phyloP scores from a whole-genome alignment of 1,140 invertebrate genomes.

The Luehdorfia chinensis region DNA sequence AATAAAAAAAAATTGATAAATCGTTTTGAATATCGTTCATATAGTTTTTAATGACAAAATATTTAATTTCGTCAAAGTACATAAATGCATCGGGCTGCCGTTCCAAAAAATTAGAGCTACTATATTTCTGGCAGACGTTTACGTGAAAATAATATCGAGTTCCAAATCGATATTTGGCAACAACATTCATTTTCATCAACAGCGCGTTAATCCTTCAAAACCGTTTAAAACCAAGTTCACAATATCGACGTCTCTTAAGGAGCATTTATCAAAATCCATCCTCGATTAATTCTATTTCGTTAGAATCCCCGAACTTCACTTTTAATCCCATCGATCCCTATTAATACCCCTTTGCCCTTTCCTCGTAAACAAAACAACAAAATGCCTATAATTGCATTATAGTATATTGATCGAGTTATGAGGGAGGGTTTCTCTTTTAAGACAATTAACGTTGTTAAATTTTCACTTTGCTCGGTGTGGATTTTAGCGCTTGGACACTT shows the following conservation, averaged over 20 bases:
- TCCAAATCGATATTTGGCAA: no score
- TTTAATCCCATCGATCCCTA: constrained; percentile 58
- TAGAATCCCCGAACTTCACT: constrained; percentile 54
- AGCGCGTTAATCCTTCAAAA: no score
- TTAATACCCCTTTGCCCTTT: constrained; percentile 31
- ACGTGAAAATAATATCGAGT: no score
- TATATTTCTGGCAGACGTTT: no score
- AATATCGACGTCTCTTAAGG: no score
- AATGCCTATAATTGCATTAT: constrained; percentile 53
- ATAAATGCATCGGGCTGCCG: no score
- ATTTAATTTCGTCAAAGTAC: no score
- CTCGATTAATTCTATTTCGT: constrained; percentile 59
- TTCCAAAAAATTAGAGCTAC: no score
- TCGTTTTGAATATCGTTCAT: not conserved
- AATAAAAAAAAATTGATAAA: not conserved
- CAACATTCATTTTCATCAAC: no score
- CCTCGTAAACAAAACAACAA: constrained; percentile 36
- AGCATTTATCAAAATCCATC: constrained; percentile 56
- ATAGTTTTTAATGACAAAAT: not conserved
- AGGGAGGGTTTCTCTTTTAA: constrained; percentile 27
- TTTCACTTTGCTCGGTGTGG: constrained; percentile 3
- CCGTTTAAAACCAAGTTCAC: no score
- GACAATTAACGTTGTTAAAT: constrained; percentile 23
- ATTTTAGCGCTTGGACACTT: not conserved
- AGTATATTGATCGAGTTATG: constrained; percentile 53